A percentile compares a stretch with the other conserved stretches of the same genome.
Conservation (phyloP, 2,797 vertebrate genomes). For the Rhabdophis nuchalis region DNA sequence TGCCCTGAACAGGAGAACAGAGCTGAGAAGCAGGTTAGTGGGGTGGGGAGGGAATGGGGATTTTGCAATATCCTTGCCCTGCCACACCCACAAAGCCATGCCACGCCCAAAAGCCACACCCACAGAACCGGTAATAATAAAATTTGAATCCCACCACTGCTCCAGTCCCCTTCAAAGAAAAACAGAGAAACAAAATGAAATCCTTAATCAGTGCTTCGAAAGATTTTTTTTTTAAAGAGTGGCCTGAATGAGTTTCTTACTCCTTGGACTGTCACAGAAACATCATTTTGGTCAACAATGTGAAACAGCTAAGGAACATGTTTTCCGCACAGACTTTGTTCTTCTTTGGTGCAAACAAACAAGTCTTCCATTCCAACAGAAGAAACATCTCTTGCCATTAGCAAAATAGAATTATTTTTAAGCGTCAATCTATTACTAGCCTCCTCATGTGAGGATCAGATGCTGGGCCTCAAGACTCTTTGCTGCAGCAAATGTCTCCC, state of each 20-base stretch:
- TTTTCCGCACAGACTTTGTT: slow-evolving; percentile 37
- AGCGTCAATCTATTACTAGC: slow-evolving; percentile 50
- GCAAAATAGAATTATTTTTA: slow-evolving; percentile 49
- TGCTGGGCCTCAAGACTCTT: slow-evolving; percentile 35
- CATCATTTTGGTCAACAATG: slow-evolving; percentile 8
- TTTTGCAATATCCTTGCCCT: too few species aligned
- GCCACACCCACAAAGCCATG: too few species aligned
- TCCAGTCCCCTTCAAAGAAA: background rate
- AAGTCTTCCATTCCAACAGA: slow-evolving; percentile 45
- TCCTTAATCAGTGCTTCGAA: background rate
- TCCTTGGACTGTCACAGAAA: background rate
- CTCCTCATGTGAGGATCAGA: slow-evolving; percentile 35
- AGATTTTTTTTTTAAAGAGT: background rate
- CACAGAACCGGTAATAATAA: too few species aligned
- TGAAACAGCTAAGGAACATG: background rate
- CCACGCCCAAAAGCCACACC: too few species aligned
- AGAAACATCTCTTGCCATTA: slow-evolving; percentile 46
- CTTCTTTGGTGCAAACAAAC: slow-evolving; percentile 34
- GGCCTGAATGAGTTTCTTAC: slow-evolving; percentile 11
- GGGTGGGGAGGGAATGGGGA: too few species aligned
- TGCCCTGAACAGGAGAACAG: too few species aligned
- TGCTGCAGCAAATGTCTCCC: slow-evolving; percentile 39
- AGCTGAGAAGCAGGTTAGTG: too few species aligned
- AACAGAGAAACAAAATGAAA: background rate
- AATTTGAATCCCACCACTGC: too few species aligned